Evolutionary conservation across 2,888 invertebrate species (phyloP).

Genomic region (Linyphia triangularis): DNA sequence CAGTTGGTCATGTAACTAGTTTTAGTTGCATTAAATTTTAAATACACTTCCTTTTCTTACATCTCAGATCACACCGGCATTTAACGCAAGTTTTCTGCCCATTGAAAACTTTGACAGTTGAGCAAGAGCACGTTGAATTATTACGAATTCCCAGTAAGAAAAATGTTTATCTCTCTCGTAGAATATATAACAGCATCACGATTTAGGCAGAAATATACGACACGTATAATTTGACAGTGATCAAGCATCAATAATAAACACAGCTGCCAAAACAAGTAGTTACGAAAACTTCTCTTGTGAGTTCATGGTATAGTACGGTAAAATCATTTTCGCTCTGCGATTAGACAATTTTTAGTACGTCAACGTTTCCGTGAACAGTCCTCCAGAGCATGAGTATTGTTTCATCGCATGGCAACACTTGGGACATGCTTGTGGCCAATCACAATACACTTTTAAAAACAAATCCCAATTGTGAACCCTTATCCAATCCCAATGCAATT

Average conservation of each 20-base stretch:
- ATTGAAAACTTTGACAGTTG: not conserved
- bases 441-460: too few species aligned
- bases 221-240: constrained; percentile 61
- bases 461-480: too few species aligned
- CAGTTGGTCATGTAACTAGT: not conserved
- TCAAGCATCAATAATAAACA: constrained; percentile 58
- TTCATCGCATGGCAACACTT: too few species aligned
- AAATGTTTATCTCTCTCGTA: not conserved
- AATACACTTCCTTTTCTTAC: constrained; percentile 22
- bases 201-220: constrained; percentile 19
- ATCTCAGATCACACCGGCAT: constrained; percentile 28
- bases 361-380: too few species aligned
- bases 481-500: too few species aligned
- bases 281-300: not conserved
- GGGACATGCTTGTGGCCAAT: too few species aligned
- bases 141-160: not conserved
- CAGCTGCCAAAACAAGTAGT: constrained; percentile 24
- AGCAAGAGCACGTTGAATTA: not conserved
- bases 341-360: too few species aligned
- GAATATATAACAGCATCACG: not conserved
- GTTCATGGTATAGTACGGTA: not conserved
- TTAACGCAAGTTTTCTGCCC: not conserved
- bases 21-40: not conserved
- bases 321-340: not conserved
- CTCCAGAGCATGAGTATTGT: too few species aligned